These are phyloP conservation scores for Pseudopipra pipra DNA, from an alignment of 2,113 vertebrate species.

Conservation along the genomic window DNA sequence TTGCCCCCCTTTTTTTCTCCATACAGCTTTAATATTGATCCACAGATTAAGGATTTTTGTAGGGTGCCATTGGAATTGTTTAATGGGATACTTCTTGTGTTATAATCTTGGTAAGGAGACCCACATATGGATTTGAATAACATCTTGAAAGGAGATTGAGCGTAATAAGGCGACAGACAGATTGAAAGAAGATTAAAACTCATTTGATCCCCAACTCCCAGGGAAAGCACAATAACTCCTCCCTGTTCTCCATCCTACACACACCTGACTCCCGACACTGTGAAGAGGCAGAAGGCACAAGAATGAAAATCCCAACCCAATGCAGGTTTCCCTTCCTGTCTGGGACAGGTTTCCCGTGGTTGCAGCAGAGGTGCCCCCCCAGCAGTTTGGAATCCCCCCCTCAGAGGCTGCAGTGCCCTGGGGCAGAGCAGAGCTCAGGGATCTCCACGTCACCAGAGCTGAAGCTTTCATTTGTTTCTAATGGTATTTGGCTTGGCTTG, in stretches of 20 bases:
- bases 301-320: not conserved
- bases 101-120: not conserved
- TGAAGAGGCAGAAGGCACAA: not conserved
- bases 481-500: conserved; percentile 39
- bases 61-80: not conserved
- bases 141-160: conserved; percentile 3
- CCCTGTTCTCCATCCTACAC: not conserved
- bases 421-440: not conserved
- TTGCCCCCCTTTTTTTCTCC: not conserved
- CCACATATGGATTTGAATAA: not conserved
- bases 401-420: not conserved
- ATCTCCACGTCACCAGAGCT: not conserved
- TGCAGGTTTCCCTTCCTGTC: not conserved
- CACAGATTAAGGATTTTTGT: not conserved
- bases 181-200: conserved; percentile 23
- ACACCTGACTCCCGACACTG: not conserved
- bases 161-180: not conserved
- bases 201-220: not conserved
- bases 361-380: not conserved
- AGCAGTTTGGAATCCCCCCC: not conserved
- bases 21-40: not conserved
- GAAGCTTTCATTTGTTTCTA: not conserved
- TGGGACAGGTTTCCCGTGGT: not conserved
- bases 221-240: not conserved
- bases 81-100: not conserved